Evolutionary conservation across 2,888 invertebrate species (phyloP).

Genomic region (Lepidocyrtinus sp.): DNA sequence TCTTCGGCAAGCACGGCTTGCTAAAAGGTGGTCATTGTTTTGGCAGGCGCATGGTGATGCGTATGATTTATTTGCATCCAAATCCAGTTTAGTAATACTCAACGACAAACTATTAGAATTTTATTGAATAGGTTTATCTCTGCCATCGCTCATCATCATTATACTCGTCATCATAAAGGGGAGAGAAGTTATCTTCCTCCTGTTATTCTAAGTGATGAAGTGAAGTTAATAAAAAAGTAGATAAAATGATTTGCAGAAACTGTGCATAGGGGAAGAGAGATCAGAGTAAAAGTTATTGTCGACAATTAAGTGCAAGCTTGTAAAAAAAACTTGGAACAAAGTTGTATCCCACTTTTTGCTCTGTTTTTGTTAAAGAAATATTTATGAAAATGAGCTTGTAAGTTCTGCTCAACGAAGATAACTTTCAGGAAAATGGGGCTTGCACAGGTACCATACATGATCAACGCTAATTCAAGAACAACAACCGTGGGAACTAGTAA

Average conservation of each 20-base stretch:
- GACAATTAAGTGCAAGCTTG: not conserved
- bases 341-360: not conserved
- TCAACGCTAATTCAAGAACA: not conserved
- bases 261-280: not conserved
- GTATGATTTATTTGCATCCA: conserved; percentile 42
- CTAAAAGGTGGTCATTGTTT: conserved; percentile 25
- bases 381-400: not conserved
- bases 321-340: conserved; percentile 7
- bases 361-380: not conserved
- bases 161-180: too few relatives aligned
- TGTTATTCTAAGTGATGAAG: not conserved
- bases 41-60: conserved; percentile 36
- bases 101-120: conserved; percentile 26
- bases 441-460: too few relatives aligned
- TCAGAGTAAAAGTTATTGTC: not conserved
- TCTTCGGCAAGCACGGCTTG: too few relatives aligned
- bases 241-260: not conserved
- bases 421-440: too few relatives aligned
- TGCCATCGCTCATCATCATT: conserved; percentile 29
- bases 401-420: too few relatives aligned
- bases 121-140: conserved; percentile 22
- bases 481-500: conserved; percentile 52
- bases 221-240: too few relatives aligned
- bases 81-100: conserved; percentile 48
- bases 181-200: not conserved